A percentile compares a stretch with the other conserved stretches of the same genome.
Evolutionary conservation across 2,888 invertebrate genomes (phyloP).

Genomic region (Metopia argyrocephala): DNA sequence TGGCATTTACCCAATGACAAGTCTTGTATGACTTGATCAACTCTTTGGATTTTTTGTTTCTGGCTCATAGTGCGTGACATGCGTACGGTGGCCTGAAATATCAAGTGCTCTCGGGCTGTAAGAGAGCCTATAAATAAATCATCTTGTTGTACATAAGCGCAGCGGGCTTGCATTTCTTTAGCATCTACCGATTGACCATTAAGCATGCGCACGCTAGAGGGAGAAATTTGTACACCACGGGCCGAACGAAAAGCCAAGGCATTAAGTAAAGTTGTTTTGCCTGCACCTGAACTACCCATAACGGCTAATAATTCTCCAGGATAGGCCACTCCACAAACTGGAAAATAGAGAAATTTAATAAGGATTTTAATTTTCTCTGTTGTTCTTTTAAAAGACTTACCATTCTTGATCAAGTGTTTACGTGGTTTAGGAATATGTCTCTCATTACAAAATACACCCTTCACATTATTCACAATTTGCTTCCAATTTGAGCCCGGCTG

Average conservation of each 20-base stretch:
- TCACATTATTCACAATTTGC: slow-evolving; percentile 79
- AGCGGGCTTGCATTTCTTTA: slow-evolving; percentile 85
- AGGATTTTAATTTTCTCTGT: slow-evolving; percentile 23
- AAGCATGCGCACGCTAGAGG: slow-evolving; percentile 81
- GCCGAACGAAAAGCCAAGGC: slow-evolving; percentile 90
- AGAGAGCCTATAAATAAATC: slow-evolving; percentile 94
- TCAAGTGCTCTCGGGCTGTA: slow-evolving; percentile 92
- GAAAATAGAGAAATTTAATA: neutral
- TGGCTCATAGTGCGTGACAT: slow-evolving; percentile 90
- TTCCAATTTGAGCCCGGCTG: slow-evolving; percentile 77
- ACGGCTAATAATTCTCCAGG: slow-evolving; percentile 92
- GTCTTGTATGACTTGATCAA: slow-evolving; percentile 92
- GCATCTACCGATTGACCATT: slow-evolving; percentile 89
- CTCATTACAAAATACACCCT: slow-evolving; percentile 76
- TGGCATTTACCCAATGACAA: slow-evolving; percentile 92
- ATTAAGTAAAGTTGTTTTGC: slow-evolving; percentile 96
- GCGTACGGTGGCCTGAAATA: slow-evolving; percentile 92
- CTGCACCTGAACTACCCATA: slow-evolving; percentile 94
- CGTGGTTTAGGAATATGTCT: slow-evolving; percentile 78
- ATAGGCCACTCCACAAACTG: slow-evolving; percentile 89
- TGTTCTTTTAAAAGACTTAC: slow-evolving; percentile 77
- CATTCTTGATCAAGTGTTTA: slow-evolving; percentile 87
- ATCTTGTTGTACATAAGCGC: slow-evolving; percentile 96
- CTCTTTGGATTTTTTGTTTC: slow-evolving; percentile 86
- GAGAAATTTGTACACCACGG: slow-evolving; percentile 82